phyloP scores from a whole-genome alignment of 2,797 vertebrate genomes.

The Xenentodon cancila region DNA sequence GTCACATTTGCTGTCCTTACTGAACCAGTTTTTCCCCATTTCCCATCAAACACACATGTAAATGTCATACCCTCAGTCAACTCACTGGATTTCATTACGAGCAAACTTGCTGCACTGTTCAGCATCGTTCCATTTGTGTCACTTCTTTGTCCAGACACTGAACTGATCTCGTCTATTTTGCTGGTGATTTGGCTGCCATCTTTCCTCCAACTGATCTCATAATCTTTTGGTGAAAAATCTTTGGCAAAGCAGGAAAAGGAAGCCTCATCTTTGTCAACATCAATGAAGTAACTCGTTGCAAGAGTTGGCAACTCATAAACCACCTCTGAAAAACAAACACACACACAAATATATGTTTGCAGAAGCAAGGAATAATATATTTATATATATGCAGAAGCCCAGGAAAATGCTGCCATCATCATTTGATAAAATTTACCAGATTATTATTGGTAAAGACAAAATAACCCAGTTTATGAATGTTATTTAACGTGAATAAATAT shows the following conservation, averaged over 20 bases:
- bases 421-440: neutral
- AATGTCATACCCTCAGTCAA: too few species aligned
- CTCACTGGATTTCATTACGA: too few species aligned
- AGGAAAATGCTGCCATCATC: constrained; percentile 7
- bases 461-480: neutral
- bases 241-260: constrained; percentile 79
- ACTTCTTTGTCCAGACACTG: too few species aligned
- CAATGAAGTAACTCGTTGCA: constrained; percentile 58
- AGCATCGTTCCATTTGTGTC: too few species aligned
- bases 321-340: constrained; percentile 68
- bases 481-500: neutral
- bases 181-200: neutral
- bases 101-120: too few species aligned
- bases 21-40: too few species aligned
- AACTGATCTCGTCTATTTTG: too few species aligned
- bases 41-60: too few species aligned
- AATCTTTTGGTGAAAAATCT: constrained; percentile 68
- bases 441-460: too few species aligned
- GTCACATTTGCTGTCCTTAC: too few species aligned
- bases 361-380: constrained; percentile 39
- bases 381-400: constrained; percentile 57
- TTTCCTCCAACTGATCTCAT: constrained; percentile 76
- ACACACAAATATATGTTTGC: constrained; percentile 64
- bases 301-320: constrained; percentile 56
- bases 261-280: constrained; percentile 46